Base-by-base conservation (phyloP, 2,797 vertebrate genomes). In the Anas georgica region DNA sequence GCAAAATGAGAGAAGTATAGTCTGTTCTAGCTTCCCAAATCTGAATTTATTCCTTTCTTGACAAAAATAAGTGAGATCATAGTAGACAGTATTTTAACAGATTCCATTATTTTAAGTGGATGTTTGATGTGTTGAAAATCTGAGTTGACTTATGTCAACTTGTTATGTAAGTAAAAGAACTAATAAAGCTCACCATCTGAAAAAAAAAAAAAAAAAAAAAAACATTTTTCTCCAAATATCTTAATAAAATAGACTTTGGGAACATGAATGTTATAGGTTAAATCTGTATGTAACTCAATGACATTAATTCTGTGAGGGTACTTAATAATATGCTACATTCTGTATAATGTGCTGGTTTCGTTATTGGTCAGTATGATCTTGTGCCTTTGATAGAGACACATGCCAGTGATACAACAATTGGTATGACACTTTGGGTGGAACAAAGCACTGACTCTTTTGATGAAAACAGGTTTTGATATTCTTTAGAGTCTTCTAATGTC, bases 401-500 rank as follows among this genome's bases (percentile, higher is more conserved):
- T n/a, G 67, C 22, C 68, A 58, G 17, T 50, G 29, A 67, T 86
- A 59, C 9, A 91, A 60, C 35, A 43, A 23, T 46, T 45, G 79
- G 22, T 46, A 11, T 83, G 83, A 60, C 33, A 62, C 33, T 94
- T 68, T 77, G 35, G 41, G 25, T 93, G 89, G 80, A 66, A 91
- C 17, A 78, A 80, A 84, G 12, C 33, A 39, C 81, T 77, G 48
- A 64, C 66, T 31, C 22, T 48, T 37, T n/a, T 56, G 39, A 59
- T 70, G 91, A 91, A 90, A 93, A 28, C 41, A 17, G 12, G 6
- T 1, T 93, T 93, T 83, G 28, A 62, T 92, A 62, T 89, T 95
- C 50, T 94, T 91, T 29, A 43, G 25, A 35, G n/a, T 15, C 12
- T 33, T 82, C 88, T 86, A 92, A 67, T 75, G 37, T 66, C 29